These are phyloP conservation scores for Eudemis profundana DNA, from an alignment of 2,888 invertebrate genomes.

Conservation along the genomic window DNA sequence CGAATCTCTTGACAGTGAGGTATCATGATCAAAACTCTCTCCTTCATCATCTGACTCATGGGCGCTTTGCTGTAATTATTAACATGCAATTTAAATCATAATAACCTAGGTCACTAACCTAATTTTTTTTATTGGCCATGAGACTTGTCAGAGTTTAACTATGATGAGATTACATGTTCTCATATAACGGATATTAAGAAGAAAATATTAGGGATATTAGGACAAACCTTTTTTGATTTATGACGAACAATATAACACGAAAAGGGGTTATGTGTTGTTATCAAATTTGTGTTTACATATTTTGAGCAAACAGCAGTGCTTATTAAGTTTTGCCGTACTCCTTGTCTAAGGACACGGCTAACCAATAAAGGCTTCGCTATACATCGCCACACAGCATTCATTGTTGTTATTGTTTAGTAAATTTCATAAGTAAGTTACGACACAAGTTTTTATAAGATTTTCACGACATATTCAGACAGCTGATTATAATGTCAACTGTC, in stretches of 20 bases:
- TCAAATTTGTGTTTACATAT: constrained; percentile 63
- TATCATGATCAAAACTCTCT: constrained; percentile 73
- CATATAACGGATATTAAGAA: no score
- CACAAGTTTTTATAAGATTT: neutral
- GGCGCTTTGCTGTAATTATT: constrained; percentile 67
- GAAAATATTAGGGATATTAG: no score
- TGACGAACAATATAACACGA: constrained; percentile 55
- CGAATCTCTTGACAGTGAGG: constrained; percentile 85
- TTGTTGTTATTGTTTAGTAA: constrained; percentile 43
- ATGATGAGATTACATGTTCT: no score
- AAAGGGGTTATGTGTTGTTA: constrained; percentile 45
- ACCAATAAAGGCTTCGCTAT: constrained; percentile 46
- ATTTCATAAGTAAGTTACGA: neutral
- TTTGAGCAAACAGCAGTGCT: constrained; percentile 51
- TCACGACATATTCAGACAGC: neutral
- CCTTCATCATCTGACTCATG: constrained; percentile 84
- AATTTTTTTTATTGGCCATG: no score
- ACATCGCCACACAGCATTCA: constrained; percentile 58
- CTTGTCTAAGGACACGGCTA: constrained; percentile 47
- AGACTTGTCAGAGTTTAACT: no score
- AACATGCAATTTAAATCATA: neutral
- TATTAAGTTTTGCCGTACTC: constrained; percentile 47
- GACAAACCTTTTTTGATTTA: constrained; percentile 73
- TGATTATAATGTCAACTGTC: constrained; percentile 15
- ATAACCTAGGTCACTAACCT: neutral